Evolutionary conservation across 2,888 invertebrate genomes (phyloP).

Genomic region (Aphelenchoides bicaudatus): DNA sequence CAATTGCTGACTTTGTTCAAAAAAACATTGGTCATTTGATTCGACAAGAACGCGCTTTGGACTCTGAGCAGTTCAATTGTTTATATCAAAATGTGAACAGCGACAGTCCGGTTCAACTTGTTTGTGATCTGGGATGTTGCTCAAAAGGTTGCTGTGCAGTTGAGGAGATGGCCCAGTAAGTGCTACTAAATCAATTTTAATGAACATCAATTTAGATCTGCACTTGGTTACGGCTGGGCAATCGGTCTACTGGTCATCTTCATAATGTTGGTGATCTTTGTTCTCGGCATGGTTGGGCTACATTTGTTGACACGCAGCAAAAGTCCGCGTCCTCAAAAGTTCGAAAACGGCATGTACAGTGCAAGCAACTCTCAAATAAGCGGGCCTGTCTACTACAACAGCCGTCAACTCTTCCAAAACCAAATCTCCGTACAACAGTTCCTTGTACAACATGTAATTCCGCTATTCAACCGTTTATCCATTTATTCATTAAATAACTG

Average conservation of each 20-base stretch:
- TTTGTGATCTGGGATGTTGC: too few relatives aligned
- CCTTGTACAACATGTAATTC: conserved; percentile 10
- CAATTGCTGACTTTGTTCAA: conserved; percentile 10
- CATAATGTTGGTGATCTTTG: conserved; percentile 42
- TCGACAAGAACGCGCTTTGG: conserved; percentile 45
- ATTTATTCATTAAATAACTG: too few relatives aligned
- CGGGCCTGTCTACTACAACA: conserved; percentile 4
- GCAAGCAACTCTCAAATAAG: conserved; percentile 8
- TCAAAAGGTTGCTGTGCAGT: conserved; percentile 49
- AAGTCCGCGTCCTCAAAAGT: neutral
- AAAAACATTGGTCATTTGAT: conserved; percentile 41
- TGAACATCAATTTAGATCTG: neutral
- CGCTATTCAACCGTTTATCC: too few relatives aligned
- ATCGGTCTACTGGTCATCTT: conserved; percentile 47
- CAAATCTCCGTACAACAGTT: neutral
- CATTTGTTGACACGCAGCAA: conserved; percentile 14
- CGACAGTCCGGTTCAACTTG: conserved; percentile 43
- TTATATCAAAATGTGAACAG: conserved; percentile 43
- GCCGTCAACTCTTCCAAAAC: neutral
- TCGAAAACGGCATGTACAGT: conserved; percentile 9
- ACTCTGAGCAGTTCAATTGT: conserved; percentile 49
- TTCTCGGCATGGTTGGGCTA: conserved; percentile 19
- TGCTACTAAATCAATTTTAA: too few relatives aligned
- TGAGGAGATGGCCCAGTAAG: conserved; percentile 45
- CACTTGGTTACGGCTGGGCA: conserved; percentile 48